A percentile compares a stretch with the other conserved stretches of the same genome.
phyloP scores from a whole-genome alignment of 2,888 invertebrate species.

The Rapana venosa region DNA sequence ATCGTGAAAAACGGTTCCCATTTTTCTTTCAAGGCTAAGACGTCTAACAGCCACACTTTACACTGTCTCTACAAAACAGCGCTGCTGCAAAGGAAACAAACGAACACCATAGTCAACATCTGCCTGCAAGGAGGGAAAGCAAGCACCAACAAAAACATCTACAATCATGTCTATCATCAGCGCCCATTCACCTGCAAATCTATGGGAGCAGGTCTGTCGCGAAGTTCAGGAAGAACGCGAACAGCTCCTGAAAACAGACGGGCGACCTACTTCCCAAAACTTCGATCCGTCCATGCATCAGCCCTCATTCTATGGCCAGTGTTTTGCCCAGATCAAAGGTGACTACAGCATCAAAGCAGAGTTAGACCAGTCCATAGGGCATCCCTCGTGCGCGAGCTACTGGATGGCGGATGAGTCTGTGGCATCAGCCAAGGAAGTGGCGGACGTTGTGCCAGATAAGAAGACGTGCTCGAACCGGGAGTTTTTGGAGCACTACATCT shows the following conservation, averaged over 20 bases:
- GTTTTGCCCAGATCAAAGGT: neutral
- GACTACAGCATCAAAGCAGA: neutral
- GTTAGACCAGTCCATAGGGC: neutral
- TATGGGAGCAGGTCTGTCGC: neutral
- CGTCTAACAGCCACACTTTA: neutral
- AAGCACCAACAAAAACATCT: neutral
- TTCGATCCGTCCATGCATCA: neutral
- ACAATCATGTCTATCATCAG: conserved; percentile 13
- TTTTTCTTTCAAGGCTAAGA: neutral
- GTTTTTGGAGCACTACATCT: conserved; percentile 4
- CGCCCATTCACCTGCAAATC: neutral
- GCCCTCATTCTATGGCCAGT: neutral
- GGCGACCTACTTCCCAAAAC: neutral
- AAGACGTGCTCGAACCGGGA: conserved; percentile 1
- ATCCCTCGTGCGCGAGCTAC: neutral
- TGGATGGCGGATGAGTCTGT: neutral
- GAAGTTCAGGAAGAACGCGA: neutral
- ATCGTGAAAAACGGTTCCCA: neutral
- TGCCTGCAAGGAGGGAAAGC: neutral
- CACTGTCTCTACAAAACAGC: neutral
- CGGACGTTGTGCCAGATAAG: neutral
- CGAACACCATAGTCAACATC: neutral
- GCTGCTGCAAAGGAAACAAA: neutral
- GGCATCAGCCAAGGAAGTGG: neutral
- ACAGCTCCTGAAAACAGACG: neutral